These are phyloP conservation scores for Hypolimnas misippus DNA, from an alignment of 2,888 invertebrate species.

Conservation along the genomic window DNA sequence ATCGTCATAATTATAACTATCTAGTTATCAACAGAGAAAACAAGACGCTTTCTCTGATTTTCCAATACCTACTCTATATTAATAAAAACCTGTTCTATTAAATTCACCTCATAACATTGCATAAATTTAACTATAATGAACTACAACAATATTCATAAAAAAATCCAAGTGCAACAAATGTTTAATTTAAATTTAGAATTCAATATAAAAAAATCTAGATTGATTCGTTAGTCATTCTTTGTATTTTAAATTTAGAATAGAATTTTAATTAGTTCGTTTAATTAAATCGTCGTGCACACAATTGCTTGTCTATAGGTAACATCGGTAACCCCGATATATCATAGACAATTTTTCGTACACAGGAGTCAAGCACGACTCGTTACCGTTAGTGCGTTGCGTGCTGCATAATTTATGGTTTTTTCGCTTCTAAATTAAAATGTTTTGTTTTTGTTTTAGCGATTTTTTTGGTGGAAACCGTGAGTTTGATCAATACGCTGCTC, in stretches of 20 bases:
- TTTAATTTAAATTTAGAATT: too few relatives aligned
- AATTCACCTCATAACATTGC: too few relatives aligned
- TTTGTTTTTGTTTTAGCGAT: neutral
- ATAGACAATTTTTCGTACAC: slow-evolving; percentile 52
- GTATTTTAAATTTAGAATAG: neutral
- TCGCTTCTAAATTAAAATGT: neutral
- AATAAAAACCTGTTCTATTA: too few relatives aligned
- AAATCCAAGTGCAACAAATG: too few relatives aligned
- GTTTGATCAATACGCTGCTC: neutral
- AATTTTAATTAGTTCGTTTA: neutral
- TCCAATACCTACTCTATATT: too few relatives aligned
- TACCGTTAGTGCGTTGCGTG: slow-evolving; percentile 46
- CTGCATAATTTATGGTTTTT: slow-evolving; percentile 52
- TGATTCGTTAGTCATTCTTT: too few relatives aligned
- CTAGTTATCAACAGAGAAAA: too few relatives aligned
- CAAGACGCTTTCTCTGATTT: too few relatives aligned
- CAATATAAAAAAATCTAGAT: too few relatives aligned
- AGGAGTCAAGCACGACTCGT: slow-evolving; percentile 54
- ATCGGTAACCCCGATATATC: slow-evolving; percentile 57
- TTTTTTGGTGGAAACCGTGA: neutral
- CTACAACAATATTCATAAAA: too few relatives aligned
- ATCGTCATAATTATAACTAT: neutral
- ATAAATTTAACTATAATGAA: too few relatives aligned
- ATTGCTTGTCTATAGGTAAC: slow-evolving; percentile 10
- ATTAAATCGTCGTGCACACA: slow-evolving; percentile 1